Conservation (phyloP, 2,888 invertebrate species). For the Pristionchus japonicus region DNA sequence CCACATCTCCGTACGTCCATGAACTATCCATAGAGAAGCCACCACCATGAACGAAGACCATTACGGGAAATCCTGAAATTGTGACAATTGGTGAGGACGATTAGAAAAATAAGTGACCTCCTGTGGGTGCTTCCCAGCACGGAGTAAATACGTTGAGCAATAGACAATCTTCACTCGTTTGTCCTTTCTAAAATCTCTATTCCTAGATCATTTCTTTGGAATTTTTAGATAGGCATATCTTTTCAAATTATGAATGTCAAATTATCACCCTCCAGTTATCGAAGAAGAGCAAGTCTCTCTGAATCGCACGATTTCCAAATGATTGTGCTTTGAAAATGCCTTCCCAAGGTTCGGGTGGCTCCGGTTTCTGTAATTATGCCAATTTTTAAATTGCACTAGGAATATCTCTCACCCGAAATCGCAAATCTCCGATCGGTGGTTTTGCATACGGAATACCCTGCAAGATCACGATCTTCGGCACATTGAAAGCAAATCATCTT, state of each 20-base stretch:
- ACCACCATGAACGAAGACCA: conserved; percentile 59
- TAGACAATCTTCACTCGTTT: conserved; percentile 37
- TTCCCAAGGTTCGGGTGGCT: conserved; percentile 57
- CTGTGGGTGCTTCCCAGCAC: not conserved
- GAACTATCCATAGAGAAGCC: conserved; percentile 59
- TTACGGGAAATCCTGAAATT: conserved; percentile 51
- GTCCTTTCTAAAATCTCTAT: not conserved
- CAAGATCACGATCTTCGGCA: not conserved
- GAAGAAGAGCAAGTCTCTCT: conserved; percentile 49
- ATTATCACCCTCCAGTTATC: conserved; percentile 24
- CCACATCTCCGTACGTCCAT: conserved; percentile 59
- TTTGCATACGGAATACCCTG: conserved; percentile 44
- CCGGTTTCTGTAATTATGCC: conserved; percentile 53
- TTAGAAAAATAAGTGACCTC: not conserved
- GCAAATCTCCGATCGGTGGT: conserved; percentile 17
- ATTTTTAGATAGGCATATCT: not conserved
- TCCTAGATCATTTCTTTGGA: not conserved
- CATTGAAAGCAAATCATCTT: no score
- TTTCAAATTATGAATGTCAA: not conserved
- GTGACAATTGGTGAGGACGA: not conserved
- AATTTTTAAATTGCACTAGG: no score
- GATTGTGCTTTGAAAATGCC: conserved; percentile 53
- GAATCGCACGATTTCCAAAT: conserved; percentile 56
- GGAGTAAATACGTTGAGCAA: conserved; percentile 38
- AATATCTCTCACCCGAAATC: not conserved